phyloP scores from a whole-genome alignment of 2,113 vertebrate species.

The Myrmecophaga tridactyla region DNA sequence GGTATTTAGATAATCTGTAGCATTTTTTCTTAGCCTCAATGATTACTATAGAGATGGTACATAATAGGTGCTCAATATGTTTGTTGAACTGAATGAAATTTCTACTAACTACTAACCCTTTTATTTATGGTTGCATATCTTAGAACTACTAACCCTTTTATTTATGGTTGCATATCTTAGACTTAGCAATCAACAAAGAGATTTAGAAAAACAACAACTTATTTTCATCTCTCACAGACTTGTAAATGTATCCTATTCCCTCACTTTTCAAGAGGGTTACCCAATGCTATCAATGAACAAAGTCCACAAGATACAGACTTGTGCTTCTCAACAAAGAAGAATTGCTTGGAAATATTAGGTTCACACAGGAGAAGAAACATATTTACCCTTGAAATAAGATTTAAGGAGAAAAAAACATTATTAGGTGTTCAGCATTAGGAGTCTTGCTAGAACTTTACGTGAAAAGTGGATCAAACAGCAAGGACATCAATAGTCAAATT shows the following conservation, averaged over 20 bases:
- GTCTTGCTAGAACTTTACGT: slow-evolving; percentile 36
- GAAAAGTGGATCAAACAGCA: slow-evolving; percentile 39
- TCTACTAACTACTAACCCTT: background rate
- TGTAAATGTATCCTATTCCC: background rate
- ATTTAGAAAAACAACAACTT: background rate
- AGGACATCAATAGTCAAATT: slow-evolving; percentile 48
- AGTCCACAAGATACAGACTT: background rate
- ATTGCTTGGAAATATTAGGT: background rate
- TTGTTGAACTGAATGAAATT: background rate
- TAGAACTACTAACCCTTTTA: background rate
- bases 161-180: background rate
- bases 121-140: too few relatives aligned
- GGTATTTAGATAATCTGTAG: background rate
- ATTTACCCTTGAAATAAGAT: slow-evolving; percentile 43
- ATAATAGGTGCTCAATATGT: background rate
- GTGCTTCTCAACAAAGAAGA: background rate
- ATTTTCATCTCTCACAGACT: background rate
- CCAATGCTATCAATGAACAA: background rate
- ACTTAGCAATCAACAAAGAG: background rate
- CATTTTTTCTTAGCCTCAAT: background rate
- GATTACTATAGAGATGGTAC: background rate
- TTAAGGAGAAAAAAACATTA: background rate
- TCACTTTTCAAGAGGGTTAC: background rate
- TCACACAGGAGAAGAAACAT: background rate
- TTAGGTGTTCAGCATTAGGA: background rate